Conservation (phyloP, 2,113 vertebrate species). For the Pangasianodon hypophthalmus region DNA sequence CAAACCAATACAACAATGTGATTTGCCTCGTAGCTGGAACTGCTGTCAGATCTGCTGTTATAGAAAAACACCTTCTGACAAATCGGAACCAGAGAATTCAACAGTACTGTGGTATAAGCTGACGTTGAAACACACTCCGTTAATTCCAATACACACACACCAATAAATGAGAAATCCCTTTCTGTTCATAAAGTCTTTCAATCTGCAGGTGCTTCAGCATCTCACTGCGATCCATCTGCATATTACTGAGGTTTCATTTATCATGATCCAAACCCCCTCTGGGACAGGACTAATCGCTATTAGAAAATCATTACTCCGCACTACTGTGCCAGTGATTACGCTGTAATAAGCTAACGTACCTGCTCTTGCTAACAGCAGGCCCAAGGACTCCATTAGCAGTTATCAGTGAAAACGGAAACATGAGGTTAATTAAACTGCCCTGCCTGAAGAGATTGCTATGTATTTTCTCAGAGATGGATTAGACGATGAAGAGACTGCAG, state of each 20-base stretch:
- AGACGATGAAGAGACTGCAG: not conserved
- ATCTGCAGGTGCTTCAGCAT: constrained; percentile 33
- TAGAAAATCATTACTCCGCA: constrained; percentile 58
- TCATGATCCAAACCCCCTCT: constrained; percentile 44
- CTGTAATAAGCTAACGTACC: constrained; percentile 55
- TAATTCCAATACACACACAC: not conserved
- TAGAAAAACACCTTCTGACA: not conserved
- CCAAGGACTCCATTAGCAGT: constrained; percentile 42
- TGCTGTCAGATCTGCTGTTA: too few species aligned
- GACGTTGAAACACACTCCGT: not conserved
- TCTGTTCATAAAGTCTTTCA: not conserved
- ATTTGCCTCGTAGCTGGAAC: not conserved
- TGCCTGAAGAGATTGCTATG: not conserved
- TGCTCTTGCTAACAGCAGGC: constrained; percentile 18
- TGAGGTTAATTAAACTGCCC: constrained; percentile 32
- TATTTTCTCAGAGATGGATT: not conserved
- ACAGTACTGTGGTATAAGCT: not conserved
- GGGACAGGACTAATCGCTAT: constrained; percentile 49
- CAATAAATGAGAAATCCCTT: not conserved
- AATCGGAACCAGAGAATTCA: not conserved
- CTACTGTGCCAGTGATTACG: constrained; percentile 55
- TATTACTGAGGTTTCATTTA: constrained; percentile 49
- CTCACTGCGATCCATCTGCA: constrained; percentile 44
- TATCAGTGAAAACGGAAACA: constrained; percentile 7
- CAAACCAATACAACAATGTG: too few species aligned